Evolutionary conservation across 2,797 vertebrate species (phyloP).

Genomic region (Sorex maritimensis): DNA sequence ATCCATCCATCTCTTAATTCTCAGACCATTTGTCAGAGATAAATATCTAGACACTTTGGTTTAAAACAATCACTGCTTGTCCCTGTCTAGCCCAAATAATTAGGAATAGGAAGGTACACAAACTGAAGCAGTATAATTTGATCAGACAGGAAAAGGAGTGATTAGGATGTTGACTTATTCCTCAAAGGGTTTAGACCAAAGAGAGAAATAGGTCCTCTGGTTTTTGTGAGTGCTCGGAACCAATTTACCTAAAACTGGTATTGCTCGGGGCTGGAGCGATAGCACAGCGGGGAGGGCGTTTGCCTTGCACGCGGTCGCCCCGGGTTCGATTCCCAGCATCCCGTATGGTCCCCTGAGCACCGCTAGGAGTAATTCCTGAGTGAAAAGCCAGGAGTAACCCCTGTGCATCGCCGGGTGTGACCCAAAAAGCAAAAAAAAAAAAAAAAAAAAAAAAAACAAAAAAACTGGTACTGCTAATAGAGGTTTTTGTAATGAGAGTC

Average conservation of each 20-base stretch:
- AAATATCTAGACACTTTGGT: neutral
- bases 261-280: neutral
- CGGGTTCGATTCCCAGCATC: too few species aligned
- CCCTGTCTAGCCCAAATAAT: conserved; percentile 11
- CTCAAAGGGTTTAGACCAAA: too few species aligned
- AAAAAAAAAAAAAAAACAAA: too few species aligned
- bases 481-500: neutral
- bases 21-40: conserved; percentile 15
- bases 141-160: neutral
- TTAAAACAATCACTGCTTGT: neutral
- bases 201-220: neutral
- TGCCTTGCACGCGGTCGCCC: too few species aligned
- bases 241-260: neutral
- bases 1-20: neutral
- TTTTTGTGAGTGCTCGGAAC: neutral
- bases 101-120: neutral
- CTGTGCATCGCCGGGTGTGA: too few species aligned
- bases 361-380: too few species aligned
- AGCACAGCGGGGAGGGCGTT: too few species aligned
- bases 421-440: too few species aligned
- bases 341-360: too few species aligned
- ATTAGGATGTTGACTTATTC: neutral
- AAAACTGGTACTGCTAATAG: neutral
- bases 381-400: too few species aligned
- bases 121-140: neutral